Conservation (phyloP, 2,888 invertebrate species). For the Eupithecia vulgata region DNA sequence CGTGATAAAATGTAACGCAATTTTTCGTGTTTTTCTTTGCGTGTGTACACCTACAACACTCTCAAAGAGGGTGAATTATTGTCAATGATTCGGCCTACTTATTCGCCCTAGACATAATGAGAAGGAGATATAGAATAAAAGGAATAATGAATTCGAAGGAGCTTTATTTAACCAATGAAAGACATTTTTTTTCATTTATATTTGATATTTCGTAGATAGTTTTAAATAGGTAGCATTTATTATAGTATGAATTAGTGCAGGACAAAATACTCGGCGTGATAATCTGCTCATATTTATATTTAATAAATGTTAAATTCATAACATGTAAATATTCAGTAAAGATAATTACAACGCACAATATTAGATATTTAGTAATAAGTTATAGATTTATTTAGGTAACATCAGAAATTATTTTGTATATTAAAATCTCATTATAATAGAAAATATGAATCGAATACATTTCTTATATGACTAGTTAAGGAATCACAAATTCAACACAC, state of each 20-base stretch:
- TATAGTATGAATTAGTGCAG: slow-evolving; percentile 72
- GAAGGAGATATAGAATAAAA: slow-evolving; percentile 42
- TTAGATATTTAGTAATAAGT: slow-evolving; percentile 38
- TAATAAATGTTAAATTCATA: slow-evolving; percentile 64
- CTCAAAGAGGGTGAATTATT: neutral
- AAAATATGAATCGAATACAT: slow-evolving; percentile 82
- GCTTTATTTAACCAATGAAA: slow-evolving; percentile 81
- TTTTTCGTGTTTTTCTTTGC: slow-evolving; percentile 25
- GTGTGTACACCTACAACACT: neutral
- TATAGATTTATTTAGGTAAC: slow-evolving; percentile 67
- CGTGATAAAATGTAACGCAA: slow-evolving; percentile 34
- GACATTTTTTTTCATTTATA: slow-evolving; percentile 65
- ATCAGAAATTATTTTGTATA: slow-evolving; percentile 71
- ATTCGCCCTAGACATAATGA: neutral
- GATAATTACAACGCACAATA: slow-evolving; percentile 57
- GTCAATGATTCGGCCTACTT: neutral
- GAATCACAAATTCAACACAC: slow-evolving; percentile 78
- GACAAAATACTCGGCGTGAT: slow-evolving; percentile 69
- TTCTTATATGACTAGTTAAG: slow-evolving; percentile 72
- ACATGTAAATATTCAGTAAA: slow-evolving; percentile 67
- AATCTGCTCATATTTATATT: slow-evolving; percentile 38
- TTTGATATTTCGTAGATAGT: slow-evolving; percentile 56
- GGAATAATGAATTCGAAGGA: slow-evolving; percentile 70
- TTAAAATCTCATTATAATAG: slow-evolving; percentile 73
- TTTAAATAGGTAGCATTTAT: slow-evolving; percentile 56